Evolutionary conservation across 1,140 invertebrate genomes (phyloP).

Genomic region (Drosophila simulans): DNA sequence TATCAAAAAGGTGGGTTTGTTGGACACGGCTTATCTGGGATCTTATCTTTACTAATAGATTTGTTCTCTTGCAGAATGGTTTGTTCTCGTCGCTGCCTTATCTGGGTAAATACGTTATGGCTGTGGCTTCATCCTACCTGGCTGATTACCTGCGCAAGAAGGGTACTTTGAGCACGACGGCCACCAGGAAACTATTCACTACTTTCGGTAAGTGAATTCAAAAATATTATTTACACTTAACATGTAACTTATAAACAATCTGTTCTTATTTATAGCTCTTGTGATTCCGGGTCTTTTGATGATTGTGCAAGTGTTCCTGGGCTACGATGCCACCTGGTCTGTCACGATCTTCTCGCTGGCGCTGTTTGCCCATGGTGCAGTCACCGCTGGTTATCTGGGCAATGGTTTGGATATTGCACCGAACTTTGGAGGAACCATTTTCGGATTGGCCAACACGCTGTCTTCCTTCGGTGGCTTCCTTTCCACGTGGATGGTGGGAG

Average conservation of each 20-base stretch:
- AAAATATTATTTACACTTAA: background rate
- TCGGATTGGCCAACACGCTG: conserved; percentile 95
- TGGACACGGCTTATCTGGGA: background rate
- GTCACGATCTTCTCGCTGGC: conserved; percentile 91
- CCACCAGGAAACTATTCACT: conserved; percentile 89
- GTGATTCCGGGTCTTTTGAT: conserved; percentile 88
- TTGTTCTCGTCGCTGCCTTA: conserved; percentile 95
- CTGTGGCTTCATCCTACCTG: conserved; percentile 88
- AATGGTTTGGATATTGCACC: conserved; percentile 96
- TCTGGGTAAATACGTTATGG: conserved; percentile 92
- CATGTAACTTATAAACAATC: background rate
- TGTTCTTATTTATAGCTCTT: conserved; percentile 85
- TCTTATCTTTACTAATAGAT: background rate
- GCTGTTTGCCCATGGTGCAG: conserved; percentile 92
- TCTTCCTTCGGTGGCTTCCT: conserved; percentile 95
- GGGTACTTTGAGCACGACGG: conserved; percentile 89
- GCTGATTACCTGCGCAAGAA: conserved; percentile 89
- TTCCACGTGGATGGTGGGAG: conserved; percentile 93
- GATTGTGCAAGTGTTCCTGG: conserved; percentile 89
- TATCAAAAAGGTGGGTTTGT: conserved; percentile 88
- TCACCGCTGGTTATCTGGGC: conserved; percentile 94
- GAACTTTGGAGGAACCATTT: conserved; percentile 95
- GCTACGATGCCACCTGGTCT: conserved; percentile 88
- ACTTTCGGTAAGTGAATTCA: conserved; percentile 86
- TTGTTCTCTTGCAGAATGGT: conserved; percentile 87